Conservation (phyloP, 2,888 invertebrate species). For the Mythimna vitellina region DNA sequence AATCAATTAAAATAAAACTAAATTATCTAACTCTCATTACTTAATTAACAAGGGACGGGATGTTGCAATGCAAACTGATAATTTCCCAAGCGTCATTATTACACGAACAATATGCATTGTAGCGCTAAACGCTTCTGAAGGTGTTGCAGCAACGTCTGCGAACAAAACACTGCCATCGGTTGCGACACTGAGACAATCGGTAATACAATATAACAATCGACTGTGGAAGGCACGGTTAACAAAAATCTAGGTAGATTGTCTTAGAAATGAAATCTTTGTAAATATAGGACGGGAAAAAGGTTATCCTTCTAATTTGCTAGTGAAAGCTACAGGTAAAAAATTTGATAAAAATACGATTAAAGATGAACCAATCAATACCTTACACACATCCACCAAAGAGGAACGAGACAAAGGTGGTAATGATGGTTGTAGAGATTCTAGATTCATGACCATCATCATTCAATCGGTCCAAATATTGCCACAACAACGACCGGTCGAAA, state of each 20-base stretch:
- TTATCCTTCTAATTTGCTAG: background rate
- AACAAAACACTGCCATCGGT: constrained; percentile 55
- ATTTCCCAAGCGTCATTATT: constrained; percentile 67
- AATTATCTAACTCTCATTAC: constrained; percentile 34
- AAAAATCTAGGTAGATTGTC: constrained; percentile 40
- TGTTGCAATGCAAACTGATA: constrained; percentile 45
- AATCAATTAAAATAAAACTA: background rate
- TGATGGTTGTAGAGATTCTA: background rate
- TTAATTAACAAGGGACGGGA: constrained; percentile 34
- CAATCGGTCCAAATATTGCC: background rate
- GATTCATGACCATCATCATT: background rate
- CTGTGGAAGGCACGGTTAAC: constrained; percentile 23
- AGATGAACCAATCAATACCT: background rate
- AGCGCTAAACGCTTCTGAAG: constrained; percentile 23
- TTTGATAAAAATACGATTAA: background rate
- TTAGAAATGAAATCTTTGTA: background rate
- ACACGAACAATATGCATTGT: constrained; percentile 71
- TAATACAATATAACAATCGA: constrained; percentile 47
- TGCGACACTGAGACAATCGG: constrained; percentile 55
- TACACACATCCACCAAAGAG: background rate
- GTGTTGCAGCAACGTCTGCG: constrained; percentile 46
- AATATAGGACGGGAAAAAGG: background rate
- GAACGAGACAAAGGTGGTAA: background rate
- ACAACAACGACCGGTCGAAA: background rate
- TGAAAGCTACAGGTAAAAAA: background rate